Base-by-base conservation (phyloP, 2,797 vertebrate genomes). In the Melanotaenia maccullochi region DNA sequence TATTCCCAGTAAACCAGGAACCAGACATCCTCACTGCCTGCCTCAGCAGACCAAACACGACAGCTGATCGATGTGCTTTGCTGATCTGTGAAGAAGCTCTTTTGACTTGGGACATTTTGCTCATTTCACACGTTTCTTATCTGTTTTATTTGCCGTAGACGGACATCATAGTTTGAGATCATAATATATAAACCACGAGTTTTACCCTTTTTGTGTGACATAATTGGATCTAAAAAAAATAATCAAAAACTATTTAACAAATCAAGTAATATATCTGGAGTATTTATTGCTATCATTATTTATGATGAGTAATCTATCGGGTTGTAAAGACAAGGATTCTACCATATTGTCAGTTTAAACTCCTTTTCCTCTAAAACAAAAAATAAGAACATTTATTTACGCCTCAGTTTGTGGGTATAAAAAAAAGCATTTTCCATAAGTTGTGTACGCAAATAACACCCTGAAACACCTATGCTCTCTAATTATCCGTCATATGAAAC, bases 201-300 rank as follows among this genome's bases (percentile, higher is more conserved):
- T 61, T 54, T 57, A 65, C 16, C 40, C 25, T 35, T 49, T 25
- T 74, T 55, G 20, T 76, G 76, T 73, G 47, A 83, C 58, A 51
- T 60, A 42, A 85, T 88, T 85, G 63, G 32, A 85, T 72, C 40
- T 28, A 30, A 60, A 73, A 73, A 73, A 70, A 62, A 64, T 85
- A 87, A 66, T 47, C n/a, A 8, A 54, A 65, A 87, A 82, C 9
- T 90, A 87, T 88, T 88, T 90, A 89, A 89, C 71, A 66, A 73
- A 61, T 64, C 66, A 73, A 72, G 22, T 92, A 91, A 93, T 94
- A 93, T 93, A 93, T 93, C 88, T 88, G 83, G 73, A 81, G 56
- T 92, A 93, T 93, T 93, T 94, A 93, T 93, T 89, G 65, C 68
- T n/a, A 28, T 57, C 65, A 75, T 87, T 79, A 75, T 84, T 87